These are phyloP conservation scores for Notoglanidium macrostoma DNA, from an alignment of 2,797 vertebrate genomes.

Conservation along the genomic window DNA sequence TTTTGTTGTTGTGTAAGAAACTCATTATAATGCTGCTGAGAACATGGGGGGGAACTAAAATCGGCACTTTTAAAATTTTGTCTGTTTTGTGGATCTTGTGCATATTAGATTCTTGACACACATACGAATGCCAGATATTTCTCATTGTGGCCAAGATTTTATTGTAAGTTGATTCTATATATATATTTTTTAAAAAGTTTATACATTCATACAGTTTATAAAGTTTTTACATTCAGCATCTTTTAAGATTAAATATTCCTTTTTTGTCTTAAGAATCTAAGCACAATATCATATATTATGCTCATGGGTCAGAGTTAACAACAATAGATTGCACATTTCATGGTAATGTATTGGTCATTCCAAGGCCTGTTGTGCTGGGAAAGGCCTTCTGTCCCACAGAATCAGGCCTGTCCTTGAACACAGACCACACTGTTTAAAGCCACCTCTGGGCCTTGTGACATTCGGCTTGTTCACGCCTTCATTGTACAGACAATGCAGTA, in stretches of 20 bases:
- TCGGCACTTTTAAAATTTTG: no score
- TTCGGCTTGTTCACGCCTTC: constrained; percentile 65
- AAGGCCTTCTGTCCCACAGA: constrained; percentile 49
- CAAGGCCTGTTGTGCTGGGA: constrained; percentile 53
- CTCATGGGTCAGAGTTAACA: constrained; percentile 28
- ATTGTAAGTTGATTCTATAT: not conserved
- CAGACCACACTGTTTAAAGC: constrained; percentile 64
- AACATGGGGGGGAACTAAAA: not conserved
- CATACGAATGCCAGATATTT: not conserved
- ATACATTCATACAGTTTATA: no score
- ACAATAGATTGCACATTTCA: constrained; percentile 39
- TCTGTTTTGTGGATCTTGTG: not conserved
- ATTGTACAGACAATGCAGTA: constrained; percentile 58
- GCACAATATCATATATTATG: constrained; percentile 33
- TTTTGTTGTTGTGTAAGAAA: constrained; percentile 7
- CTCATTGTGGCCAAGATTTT: not conserved
- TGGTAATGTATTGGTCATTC: constrained; percentile 40
- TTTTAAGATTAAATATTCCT: not conserved
- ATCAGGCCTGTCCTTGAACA: constrained; percentile 61
- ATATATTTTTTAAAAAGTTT: not conserved
- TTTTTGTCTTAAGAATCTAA: not conserved
- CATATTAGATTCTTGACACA: not conserved
- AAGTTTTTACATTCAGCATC: not conserved
- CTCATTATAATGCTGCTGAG: not conserved
- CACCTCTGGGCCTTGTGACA: constrained; percentile 63